Base-by-base conservation (phyloP, 2,888 invertebrate genomes). In the Calephelis perditalis region DNA sequence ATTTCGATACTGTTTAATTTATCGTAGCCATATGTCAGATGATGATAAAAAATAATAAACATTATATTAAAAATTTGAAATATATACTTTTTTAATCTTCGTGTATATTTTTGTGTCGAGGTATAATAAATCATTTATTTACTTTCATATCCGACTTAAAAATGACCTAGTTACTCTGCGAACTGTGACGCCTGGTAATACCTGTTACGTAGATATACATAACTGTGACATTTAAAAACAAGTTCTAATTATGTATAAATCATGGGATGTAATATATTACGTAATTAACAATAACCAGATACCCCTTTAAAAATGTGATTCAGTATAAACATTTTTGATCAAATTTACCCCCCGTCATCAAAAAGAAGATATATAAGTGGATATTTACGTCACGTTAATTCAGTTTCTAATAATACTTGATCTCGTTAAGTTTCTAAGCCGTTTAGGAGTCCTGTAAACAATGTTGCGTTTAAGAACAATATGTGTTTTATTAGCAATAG, bases 81-180 rank as follows among this genome's bases (percentile, higher is more conserved):
- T 26, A 26, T 26, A 26, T 3, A 26, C 26, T 26, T 26, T 40
- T 40, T 40, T 7, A 40, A 40, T 6, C 2, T 40, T 40, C 40
- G 4, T 7, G 7, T 40, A 40, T 40, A 7, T 40, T 40, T 40
- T 40, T 40, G 40, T 40, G 6, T 40, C 47, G 47, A 1, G 12
- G 47, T 15, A 15, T 15, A 47, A 15, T 15, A 47, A 15, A 47
- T 11, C 11, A 15, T 15, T 15, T 6, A 12, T 15, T 7, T 15
- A 47, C 47, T 47, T 47, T 47, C 47, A 47, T 47, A 47, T 47
- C 47, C 47, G 47, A 47, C 12, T 47, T 15, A 47, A 47, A 47
- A 5, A 47, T 47, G 8, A 47, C 47, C 47, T 47, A 8, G 15
- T 47, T 47, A 47, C 12, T 15, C 12, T 15, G 47, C 47, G 15